Conservation (phyloP, 2,888 invertebrate genomes). For the Harpalus rubripes region DNA sequence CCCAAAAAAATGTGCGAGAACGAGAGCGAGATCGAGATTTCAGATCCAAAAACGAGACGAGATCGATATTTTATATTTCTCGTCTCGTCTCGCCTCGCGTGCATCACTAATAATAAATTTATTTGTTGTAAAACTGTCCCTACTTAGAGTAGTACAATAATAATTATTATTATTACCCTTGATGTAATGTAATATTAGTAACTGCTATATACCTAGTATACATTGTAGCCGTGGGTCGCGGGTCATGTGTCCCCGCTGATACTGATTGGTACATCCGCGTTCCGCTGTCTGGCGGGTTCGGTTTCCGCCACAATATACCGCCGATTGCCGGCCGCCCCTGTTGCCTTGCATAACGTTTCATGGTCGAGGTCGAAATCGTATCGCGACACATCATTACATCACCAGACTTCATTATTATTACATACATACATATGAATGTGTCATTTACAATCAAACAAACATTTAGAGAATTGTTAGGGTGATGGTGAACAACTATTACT, state of each 20-base stretch:
- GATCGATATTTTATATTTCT: no score
- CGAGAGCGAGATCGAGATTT: no score
- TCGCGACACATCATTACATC: slow-evolving; percentile 43
- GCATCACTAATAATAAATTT: no score
- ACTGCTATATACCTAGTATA: neutral
- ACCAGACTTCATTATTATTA: slow-evolving; percentile 14
- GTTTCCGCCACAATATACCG: slow-evolving; percentile 17
- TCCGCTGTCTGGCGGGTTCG: slow-evolving; percentile 40
- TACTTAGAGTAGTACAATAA: no score
- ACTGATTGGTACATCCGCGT: slow-evolving; percentile 40
- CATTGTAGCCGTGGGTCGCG: neutral
- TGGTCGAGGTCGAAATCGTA: slow-evolving; percentile 31
- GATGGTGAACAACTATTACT: no score
- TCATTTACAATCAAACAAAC: no score
- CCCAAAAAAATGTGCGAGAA: no score
- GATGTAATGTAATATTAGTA: neutral
- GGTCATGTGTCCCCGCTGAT: slow-evolving; percentile 5
- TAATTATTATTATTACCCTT: neutral
- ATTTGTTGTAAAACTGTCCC: no score
- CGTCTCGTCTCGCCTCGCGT: no score
- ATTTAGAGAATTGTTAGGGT: no score
- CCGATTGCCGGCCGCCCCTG: neutral
- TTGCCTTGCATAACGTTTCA: slow-evolving; percentile 49
- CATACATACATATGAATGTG: no score
- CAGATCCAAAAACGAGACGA: no score